Percentiles rank a stretch among this genome's conserved stretches.
These are phyloP conservation scores for Cotesia glomerata DNA, from an alignment of 1,140 invertebrate species.

Conservation along the genomic window DNA sequence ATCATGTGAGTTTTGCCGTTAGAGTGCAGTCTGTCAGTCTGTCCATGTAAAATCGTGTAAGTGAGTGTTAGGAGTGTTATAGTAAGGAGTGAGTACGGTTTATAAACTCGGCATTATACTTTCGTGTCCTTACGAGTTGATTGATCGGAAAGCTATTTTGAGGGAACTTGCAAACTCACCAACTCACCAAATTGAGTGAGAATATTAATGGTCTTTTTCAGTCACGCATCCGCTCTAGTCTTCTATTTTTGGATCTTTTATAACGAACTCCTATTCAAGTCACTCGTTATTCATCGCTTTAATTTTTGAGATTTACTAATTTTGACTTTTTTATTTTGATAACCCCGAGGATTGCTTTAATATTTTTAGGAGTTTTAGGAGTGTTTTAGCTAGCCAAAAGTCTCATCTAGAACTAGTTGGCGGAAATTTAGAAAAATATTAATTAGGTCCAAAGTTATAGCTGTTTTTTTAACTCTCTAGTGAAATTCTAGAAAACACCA, in stretches of 20 bases:
- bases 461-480: no score
- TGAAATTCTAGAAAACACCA: no score
- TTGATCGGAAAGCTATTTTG: slow-evolving; percentile 17
- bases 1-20: neutral
- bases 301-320: neutral
- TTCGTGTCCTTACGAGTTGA: neutral
- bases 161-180: slow-evolving; percentile 10
- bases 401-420: no score
- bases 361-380: no score
- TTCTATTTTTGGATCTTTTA: neutral
- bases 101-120: neutral
- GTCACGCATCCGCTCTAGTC: neutral
- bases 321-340: neutral
- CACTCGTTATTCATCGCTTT: no score
- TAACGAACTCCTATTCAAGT: no score
- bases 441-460: no score
- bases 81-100: neutral
- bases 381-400: no score
- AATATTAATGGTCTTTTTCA: slow-evolving; percentile 13
- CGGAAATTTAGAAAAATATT: no score
- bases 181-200: slow-evolving; percentile 18
- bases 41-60: neutral
- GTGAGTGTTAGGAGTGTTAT: neutral
- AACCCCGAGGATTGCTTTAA: no score
- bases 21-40: neutral